These are phyloP conservation scores for Musca vetustissima DNA, from an alignment of 1,140 invertebrate species.

Conservation along the genomic window DNA sequence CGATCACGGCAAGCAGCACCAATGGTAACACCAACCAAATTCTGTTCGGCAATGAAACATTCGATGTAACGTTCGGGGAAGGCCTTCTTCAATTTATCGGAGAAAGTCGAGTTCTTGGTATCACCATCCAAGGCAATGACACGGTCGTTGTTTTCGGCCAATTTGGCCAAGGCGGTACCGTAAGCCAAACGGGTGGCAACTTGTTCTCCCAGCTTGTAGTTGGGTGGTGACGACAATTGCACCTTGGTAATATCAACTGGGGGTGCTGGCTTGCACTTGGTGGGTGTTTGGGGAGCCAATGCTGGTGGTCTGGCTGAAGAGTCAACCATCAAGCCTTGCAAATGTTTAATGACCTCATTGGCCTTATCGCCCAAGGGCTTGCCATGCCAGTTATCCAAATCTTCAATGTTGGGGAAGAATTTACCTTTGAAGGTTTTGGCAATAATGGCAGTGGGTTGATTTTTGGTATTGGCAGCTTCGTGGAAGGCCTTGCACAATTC, in stretches of 20 bases:
- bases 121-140: slow-evolving; percentile 94
- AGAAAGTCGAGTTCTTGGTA: slow-evolving; percentile 98
- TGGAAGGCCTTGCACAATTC: slow-evolving; percentile 87
- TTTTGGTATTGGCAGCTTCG: slow-evolving; percentile 74
- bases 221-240: slow-evolving; percentile 79
- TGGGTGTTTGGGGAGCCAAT: slow-evolving; percentile 66
- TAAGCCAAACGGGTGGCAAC: slow-evolving; percentile 94
- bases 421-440: slow-evolving; percentile 97
- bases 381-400: slow-evolving; percentile 96
- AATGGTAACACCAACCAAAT: slow-evolving; percentile 93
- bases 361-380: slow-evolving; percentile 87
- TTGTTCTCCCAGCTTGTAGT: slow-evolving; percentile 77
- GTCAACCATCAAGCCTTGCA: slow-evolving; percentile 69
- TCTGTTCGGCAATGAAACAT: slow-evolving; percentile 99
- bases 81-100: slow-evolving; percentile 85
- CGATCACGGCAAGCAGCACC: slow-evolving; percentile 87
- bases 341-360: slow-evolving; percentile 72
- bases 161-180: slow-evolving; percentile 89
- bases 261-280: slow-evolving; percentile 73
- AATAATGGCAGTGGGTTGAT: slow-evolving; percentile 88
- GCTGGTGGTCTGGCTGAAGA: slow-evolving; percentile 55
- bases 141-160: slow-evolving; percentile 77
- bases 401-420: slow-evolving; percentile 85
- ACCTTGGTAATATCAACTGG: slow-evolving; percentile 73
- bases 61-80: slow-evolving; percentile 85